Base-by-base conservation (phyloP, 2,888 invertebrate species). In the Acheta domesticus region DNA sequence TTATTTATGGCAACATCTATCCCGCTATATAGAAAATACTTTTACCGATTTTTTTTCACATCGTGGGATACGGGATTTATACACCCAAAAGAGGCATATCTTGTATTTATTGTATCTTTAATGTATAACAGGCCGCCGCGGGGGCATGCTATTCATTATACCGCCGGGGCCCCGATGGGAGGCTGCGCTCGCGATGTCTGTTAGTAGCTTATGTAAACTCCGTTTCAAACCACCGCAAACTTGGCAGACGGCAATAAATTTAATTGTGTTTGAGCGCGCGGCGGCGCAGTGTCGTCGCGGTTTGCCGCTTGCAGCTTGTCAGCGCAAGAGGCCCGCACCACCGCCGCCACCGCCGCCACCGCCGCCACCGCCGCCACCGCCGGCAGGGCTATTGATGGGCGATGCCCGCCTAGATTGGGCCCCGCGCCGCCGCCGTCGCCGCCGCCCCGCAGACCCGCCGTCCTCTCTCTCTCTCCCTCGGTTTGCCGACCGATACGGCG, bases 181-280 rank as follows among this genome's bases (percentile, higher is more conserved):
- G 16, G 62, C 16, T n/a, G 16, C 62, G 62, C 16, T n/a, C 62
- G n/a, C 62, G 62, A 62, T n/a, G 62, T 62, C 62, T 62, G 62
- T 62, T 62, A 36, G 62, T 62, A 62, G 62, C 62, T 62, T 19
- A 62, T 62, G 62, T 62, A 62, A 62, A 62, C 62, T 62, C 62
- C 62, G n/a, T 62, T 62, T 62, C 62, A 62, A 62, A 62, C 62
- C 62, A 62, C 62, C n/a, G 62, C 62, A 5, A 62, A 62, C 16
- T n/a, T 62, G 62, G 62, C 62, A 62, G 62, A 62, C 14, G 62
- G 62, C 62, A 62, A 62, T 62, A 62, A 62, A 62, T 62, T 62
- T 62, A 62, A 62, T 62, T 62, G 62, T 62, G 62, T 62, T 62
- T 62, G 62, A 62, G n/a, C 62, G n/a, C 62, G n/a, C 62, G 62